Evolutionary conservation across 2,797 vertebrate genomes (phyloP), one percentile per base, ranked within the genome.

Genomic region (Parauchenoglanis punctatus): DNA sequence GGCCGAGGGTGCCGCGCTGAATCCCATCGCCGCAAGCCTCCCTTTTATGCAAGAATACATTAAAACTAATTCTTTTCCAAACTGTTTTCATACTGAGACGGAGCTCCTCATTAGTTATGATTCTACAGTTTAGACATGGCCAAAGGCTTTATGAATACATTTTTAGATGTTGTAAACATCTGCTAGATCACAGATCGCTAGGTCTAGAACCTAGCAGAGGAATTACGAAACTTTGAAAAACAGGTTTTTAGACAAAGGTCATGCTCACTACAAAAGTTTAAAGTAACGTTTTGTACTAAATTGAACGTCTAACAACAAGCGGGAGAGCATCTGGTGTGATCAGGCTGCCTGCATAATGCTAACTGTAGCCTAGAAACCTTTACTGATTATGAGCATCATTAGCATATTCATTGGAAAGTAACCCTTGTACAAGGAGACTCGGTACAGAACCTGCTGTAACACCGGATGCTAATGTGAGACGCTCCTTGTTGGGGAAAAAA

Each of bases 31-130:
- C 78, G 70, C 68, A 12, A 88, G 80, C 59, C 59, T 44, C 68
- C 58, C 84, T 88, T 77, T 88, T 59, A 86, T 88, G 75, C 73
- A 72, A 61, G 88, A 86, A 88, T 88, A 83, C 56, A 88, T 86
- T 88, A 88, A 88, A 86, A 83, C 28, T 72, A 77, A 88, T 83
- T 83, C 72, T 40, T 6, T 46, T 76, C 61, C n/a, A 31, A 76
- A 83, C 68, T 84, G 70, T 84, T 83, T 84, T 84, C 83, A 75
- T 35, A 75, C 58, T 44, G 49, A 76, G 77, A 73, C 7, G 25
- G 40, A 83, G n/a, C 70, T 88, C 56, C 44, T 78, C 56, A 59
- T 78, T 88, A 88, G 80, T 35, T 86, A 40, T 40, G 84, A 61
- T 70, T 86, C 81, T 31, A 83, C 80, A 63, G 59, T 83, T 49